Percentiles rank a stretch among this genome's conserved stretches.
phyloP scores from a whole-genome alignment of 1,140 invertebrate species.

The Aethina tumida region DNA sequence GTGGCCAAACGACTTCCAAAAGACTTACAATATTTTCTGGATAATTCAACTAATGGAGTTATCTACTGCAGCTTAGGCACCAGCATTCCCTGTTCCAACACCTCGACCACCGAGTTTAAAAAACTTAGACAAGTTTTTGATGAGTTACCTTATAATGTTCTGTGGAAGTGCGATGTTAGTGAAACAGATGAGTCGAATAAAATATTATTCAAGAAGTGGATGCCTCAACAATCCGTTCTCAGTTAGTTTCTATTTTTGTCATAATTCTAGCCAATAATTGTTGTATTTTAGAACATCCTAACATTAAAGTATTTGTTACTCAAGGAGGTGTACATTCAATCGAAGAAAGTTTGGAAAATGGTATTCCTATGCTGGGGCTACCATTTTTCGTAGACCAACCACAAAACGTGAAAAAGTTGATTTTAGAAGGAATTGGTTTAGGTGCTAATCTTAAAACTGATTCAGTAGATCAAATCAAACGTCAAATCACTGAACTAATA shows the following conservation, averaged over 20 bases:
- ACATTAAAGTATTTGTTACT: conserved; percentile 46
- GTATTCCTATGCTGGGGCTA: conserved; percentile 44
- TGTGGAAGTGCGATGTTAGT: neutral
- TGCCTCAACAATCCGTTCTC: conserved; percentile 11
- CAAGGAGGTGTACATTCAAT: conserved; percentile 51
- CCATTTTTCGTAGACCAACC: conserved; percentile 56
- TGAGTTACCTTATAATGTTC: too few species aligned
- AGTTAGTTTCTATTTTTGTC: conserved; percentile 37
- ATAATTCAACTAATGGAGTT: conserved; percentile 44
- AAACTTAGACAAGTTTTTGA: too few species aligned
- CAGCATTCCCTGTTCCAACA: too few species aligned
- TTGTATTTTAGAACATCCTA: conserved; percentile 42
- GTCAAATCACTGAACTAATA: too few species aligned
- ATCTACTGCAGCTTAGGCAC: too few species aligned
- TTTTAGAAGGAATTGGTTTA: conserved; percentile 19
- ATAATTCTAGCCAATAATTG: conserved; percentile 33
- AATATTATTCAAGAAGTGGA: conserved; percentile 9
- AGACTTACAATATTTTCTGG: conserved; percentile 44
- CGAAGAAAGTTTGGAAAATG: conserved; percentile 44
- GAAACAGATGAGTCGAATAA: conserved; percentile 7
- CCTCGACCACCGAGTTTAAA: too few species aligned
- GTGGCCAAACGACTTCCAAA: conserved; percentile 33
- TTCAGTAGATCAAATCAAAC: too few species aligned
- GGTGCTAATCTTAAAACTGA: too few species aligned
- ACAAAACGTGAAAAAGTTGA: conserved; percentile 26